Evolutionary conservation across 1,140 invertebrate species (phyloP).

Genomic region (Akabosia matsudoensis): DNA sequence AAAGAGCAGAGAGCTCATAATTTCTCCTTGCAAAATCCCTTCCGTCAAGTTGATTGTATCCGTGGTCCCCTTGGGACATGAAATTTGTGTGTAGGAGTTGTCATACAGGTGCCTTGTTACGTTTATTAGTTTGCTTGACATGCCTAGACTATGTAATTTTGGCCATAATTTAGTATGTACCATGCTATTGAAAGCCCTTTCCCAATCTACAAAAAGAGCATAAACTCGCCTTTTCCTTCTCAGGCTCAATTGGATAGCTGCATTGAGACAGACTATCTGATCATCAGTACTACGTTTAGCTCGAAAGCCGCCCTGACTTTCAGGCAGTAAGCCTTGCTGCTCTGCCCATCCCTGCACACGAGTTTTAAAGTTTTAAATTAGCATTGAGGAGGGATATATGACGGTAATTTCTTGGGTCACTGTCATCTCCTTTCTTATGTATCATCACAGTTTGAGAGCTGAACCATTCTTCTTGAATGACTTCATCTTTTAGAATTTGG

Average conservation of each 20-base stretch:
- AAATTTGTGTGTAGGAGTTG: conserved; percentile 27
- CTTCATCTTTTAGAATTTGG: not conserved
- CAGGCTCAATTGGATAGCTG: conserved; percentile 37
- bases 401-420: conserved; percentile 46
- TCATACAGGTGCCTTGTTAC: conserved; percentile 43
- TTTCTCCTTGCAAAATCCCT: conserved; percentile 47
- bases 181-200: conserved; percentile 44
- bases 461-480: conserved; percentile 8
- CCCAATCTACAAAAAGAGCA: conserved; percentile 46
- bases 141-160: conserved; percentile 41
- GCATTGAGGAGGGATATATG: conserved; percentile 46
- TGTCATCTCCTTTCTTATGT: conserved; percentile 44
- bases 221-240: conserved; percentile 29
- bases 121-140: conserved; percentile 44
- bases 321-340: conserved; percentile 35
- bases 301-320: conserved; percentile 47
- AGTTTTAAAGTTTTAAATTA: conserved; percentile 43
- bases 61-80: conserved; percentile 21
- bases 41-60: conserved; percentile 30
- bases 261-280: conserved; percentile 44
- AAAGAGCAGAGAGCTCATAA: conserved; percentile 27
- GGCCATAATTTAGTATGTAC: conserved; percentile 42
- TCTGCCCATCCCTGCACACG: conserved; percentile 45
- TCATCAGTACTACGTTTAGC: conserved; percentile 43
- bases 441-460: conserved; percentile 24